Evolutionary conservation across 2,797 vertebrate genomes (phyloP).

Genomic region (Betta splendens): DNA sequence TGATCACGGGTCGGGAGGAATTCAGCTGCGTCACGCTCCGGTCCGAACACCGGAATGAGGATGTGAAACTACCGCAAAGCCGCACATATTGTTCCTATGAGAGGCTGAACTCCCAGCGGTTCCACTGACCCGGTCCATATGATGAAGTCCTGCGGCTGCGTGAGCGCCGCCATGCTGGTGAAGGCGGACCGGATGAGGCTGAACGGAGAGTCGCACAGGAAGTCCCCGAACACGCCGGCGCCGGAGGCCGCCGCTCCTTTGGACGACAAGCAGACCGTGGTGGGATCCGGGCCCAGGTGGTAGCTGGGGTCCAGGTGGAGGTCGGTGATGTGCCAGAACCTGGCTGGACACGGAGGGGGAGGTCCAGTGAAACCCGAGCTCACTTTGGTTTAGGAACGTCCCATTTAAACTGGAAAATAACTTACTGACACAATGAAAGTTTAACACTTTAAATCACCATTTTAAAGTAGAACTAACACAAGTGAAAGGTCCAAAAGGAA

Average conservation of each 20-base stretch:
- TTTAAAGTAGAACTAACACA: too few relatives aligned
- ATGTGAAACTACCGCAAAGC: conserved; percentile 23
- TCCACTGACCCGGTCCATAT: conserved; percentile 89
- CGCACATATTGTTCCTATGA: neutral
- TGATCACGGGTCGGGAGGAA: too few relatives aligned
- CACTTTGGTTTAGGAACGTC: too few relatives aligned
- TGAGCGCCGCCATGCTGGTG: conserved; percentile 83
- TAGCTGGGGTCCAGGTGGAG: conserved; percentile 95
- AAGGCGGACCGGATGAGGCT: conserved; percentile 93
- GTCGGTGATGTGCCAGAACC: conserved; percentile 97
- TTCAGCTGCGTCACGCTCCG: too few relatives aligned
- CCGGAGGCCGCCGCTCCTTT: conserved; percentile 86
- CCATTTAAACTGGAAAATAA: too few relatives aligned
- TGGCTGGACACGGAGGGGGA: conserved; percentile 71
- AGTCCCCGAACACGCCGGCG: conserved; percentile 90
- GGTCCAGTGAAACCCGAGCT: too few relatives aligned
- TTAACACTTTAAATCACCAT: too few relatives aligned
- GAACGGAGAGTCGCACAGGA: conserved; percentile 94
- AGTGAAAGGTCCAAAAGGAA: too few relatives aligned
- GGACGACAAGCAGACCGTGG: conserved; percentile 93
- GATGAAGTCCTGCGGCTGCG: conserved; percentile 87
- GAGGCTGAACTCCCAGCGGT: too few relatives aligned
- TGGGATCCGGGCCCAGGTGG: conserved; percentile 85
- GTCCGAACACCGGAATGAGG: too few relatives aligned
- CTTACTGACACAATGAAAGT: fast-evolving